These are phyloP conservation scores for Phalacrocorax carbo DNA, from an alignment of 2,113 vertebrate species.

Conservation along the genomic window DNA sequence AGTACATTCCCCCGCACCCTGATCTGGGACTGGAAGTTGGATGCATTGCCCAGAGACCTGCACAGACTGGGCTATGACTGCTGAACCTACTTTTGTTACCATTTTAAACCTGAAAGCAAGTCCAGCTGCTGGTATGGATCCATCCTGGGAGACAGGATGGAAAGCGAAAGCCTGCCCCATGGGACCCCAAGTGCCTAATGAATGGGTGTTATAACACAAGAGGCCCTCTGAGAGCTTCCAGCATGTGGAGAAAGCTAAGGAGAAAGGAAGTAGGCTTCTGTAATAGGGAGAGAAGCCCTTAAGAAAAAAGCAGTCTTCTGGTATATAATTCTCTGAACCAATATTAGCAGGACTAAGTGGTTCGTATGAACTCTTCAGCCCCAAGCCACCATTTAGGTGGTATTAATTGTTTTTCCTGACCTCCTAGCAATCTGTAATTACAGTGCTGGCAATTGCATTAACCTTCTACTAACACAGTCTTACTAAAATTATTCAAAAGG, in stretches of 20 bases:
- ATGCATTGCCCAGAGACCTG: background rate
- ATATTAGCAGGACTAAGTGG: background rate
- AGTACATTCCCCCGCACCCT: background rate
- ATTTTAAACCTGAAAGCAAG: background rate
- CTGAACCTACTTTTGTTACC: background rate
- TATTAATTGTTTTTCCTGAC: background rate
- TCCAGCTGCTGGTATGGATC: background rate
- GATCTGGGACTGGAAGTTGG: background rate
- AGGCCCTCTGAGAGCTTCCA: background rate
- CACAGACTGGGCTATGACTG: background rate
- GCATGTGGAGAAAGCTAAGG: background rate
- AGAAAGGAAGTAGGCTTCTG: background rate
- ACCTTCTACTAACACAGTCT: slow-evolving; percentile 3
- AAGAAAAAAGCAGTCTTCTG: background rate
- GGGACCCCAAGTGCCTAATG: background rate
- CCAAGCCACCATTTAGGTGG: background rate
- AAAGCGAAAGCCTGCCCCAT: background rate
- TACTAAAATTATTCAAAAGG: background rate
- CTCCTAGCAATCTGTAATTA: slow-evolving; percentile 22
- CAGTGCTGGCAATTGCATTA: background rate
- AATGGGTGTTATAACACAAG: background rate
- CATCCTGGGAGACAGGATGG: background rate
- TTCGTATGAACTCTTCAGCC: background rate
- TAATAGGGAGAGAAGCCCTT: background rate
- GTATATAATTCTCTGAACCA: background rate